Evolutionary conservation across 2,113 vertebrate species (phyloP).

Genomic region (Ploceus nigricollis): DNA sequence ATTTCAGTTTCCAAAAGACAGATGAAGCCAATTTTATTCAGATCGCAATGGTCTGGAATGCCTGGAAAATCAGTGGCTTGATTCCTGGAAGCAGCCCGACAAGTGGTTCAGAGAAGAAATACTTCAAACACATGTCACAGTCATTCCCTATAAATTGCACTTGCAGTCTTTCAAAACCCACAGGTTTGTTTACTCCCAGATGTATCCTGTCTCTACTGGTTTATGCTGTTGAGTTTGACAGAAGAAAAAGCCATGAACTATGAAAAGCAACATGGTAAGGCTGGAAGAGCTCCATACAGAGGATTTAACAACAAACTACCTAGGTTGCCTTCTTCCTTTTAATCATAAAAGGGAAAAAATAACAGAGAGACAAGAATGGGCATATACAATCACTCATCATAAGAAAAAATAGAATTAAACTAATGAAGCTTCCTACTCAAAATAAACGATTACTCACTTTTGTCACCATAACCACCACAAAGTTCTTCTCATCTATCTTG

Average conservation of each 20-base stretch:
- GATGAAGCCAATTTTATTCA: neutral
- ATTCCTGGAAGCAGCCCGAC: neutral
- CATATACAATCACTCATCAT: neutral
- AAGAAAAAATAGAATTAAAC: neutral
- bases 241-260: neutral
- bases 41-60: neutral
- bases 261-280: neutral
- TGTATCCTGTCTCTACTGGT: neutral
- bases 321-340: neutral
- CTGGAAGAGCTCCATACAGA: neutral
- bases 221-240: neutral
- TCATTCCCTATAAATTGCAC: neutral
- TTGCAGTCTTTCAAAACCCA: neutral
- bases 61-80: neutral
- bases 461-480: conserved; percentile 97
- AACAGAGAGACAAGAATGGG: neutral
- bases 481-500: conserved; percentile 97
- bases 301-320: neutral
- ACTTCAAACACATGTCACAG: neutral
- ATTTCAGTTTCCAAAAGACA: neutral
- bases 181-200: neutral
- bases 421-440: neutral
- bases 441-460: conserved; percentile 79
- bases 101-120: neutral
- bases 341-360: neutral